Conservation (phyloP, 2,888 invertebrate genomes). For the Caenorhabditis imperialis region DNA sequence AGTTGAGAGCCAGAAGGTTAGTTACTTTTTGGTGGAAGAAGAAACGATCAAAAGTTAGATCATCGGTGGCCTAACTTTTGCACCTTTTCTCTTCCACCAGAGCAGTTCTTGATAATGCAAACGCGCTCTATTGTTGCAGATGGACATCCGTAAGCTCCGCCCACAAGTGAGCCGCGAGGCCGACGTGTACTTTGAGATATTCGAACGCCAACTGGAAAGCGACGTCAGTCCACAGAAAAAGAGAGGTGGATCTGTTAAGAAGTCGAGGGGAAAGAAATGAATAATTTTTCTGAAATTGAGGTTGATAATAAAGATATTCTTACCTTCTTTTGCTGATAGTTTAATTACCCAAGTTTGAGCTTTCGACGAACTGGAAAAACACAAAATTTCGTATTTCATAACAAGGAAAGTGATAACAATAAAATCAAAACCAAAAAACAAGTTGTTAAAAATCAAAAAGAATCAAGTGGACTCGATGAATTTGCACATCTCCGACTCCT, state of each 20-base stretch:
- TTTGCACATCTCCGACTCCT: slow-evolving; percentile 60
- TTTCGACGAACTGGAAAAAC: too few species aligned
- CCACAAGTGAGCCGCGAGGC: slow-evolving; percentile 28
- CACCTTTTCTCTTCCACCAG: neutral
- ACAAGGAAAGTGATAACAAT: slow-evolving; percentile 13
- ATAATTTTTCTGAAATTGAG: too few species aligned
- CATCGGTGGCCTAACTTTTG: too few species aligned
- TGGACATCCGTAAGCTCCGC: slow-evolving; percentile 44
- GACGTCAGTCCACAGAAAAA: slow-evolving; percentile 16
- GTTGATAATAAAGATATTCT: neutral
- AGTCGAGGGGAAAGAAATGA: too few species aligned
- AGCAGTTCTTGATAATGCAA: too few species aligned
- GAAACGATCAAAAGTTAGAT: neutral
- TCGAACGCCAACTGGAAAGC: slow-evolving; percentile 39
- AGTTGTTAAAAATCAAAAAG: neutral
- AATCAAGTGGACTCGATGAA: slow-evolving; percentile 35
- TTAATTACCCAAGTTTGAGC: too few species aligned
- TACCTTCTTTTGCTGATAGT: neutral
- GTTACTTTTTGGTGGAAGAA: neutral
- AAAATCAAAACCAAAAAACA: slow-evolving; percentile 29
- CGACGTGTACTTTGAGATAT: slow-evolving; percentile 52
- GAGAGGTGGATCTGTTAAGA: slow-evolving; percentile 27
- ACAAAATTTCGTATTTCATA: neutral
- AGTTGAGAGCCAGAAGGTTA: slow-evolving; percentile 38
- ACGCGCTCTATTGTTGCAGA: slow-evolving; percentile 22